Evolutionary conservation across 35 echinoderm and acorn worm genomes (phyloP).

Genomic region (Ophioderma brevispina): DNA sequence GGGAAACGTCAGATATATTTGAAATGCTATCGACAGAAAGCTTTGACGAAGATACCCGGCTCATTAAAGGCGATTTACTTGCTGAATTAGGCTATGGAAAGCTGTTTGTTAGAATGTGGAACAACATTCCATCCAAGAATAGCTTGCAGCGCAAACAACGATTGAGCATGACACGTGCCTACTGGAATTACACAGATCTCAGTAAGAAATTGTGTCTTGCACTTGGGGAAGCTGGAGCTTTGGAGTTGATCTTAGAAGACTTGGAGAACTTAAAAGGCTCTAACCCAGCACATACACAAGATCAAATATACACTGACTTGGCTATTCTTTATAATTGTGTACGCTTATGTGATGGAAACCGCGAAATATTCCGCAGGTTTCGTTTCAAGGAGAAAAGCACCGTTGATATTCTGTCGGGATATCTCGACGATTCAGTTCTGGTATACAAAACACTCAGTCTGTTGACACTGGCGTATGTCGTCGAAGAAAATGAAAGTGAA

Average conservation of each 20-base stretch:
- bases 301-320: slow-evolving; percentile 75
- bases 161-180: not conserved
- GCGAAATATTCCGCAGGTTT: slow-evolving; percentile 38
- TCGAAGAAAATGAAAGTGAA: slow-evolving; percentile 73
- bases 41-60: not conserved
- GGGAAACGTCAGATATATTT: not conserved
- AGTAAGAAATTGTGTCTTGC: slow-evolving; percentile 25
- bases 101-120: not conserved
- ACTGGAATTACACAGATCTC: slow-evolving; percentile 90
- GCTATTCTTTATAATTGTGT: slow-evolving; percentile 81
- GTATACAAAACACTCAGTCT: slow-evolving; percentile 71
- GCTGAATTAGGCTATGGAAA: not conserved
- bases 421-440: slow-evolving; percentile 51
- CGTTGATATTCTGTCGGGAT: slow-evolving; percentile 40
- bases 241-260: slow-evolving; percentile 62
- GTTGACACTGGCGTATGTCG: slow-evolving; percentile 70
- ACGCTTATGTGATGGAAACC: slow-evolving; percentile 30
- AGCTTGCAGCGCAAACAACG: not conserved
- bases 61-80: not conserved
- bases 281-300: slow-evolving; percentile 48
- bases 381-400: not conserved
- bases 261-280: slow-evolving; percentile 58
- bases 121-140: not conserved
- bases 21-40: not conserved
- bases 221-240: slow-evolving; percentile 40